A percentile compares a stretch with the other conserved stretches of the same genome.
These are phyloP conservation scores for Torymus auratus DNA, from an alignment of 2,888 invertebrate genomes.

Conservation along the genomic window DNA sequence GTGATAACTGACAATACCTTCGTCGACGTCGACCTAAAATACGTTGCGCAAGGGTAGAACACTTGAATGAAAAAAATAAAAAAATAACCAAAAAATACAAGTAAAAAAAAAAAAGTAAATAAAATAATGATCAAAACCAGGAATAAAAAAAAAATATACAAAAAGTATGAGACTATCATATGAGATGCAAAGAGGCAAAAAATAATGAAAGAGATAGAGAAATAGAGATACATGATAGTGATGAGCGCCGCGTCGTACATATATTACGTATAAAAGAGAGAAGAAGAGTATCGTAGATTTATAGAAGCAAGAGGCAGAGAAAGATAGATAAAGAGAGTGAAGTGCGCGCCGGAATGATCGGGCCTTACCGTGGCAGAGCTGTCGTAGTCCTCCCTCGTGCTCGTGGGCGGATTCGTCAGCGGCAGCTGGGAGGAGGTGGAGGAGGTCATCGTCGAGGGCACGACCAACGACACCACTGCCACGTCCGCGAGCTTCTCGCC, in stretches of 20 bases:
- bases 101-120: too few relatives aligned
- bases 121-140: too few relatives aligned
- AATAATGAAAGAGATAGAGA: too few relatives aligned
- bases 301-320: not conserved
- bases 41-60: too few relatives aligned
- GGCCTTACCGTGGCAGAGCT: conserved; percentile 79
- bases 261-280: not conserved
- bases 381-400: conserved; percentile 78
- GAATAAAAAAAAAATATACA: too few relatives aligned
- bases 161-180: too few relatives aligned
- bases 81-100: not conserved
- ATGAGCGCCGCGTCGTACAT: not conserved
- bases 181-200: too few relatives aligned
- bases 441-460: conserved; percentile 67
- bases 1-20: too few relatives aligned
- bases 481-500: conserved; percentile 70
- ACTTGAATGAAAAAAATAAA: too few relatives aligned
- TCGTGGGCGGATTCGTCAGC: conserved; percentile 65
- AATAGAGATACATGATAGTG: too few relatives aligned
- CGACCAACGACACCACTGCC: conserved; percentile 69
- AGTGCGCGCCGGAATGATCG: conserved; percentile 39
- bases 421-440: conserved; percentile 68
- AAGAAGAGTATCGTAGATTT: too few relatives aligned
- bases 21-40: too few relatives aligned
- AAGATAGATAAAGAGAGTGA: conserved; percentile 15